A percentile compares a stretch with the other conserved stretches of the same genome.
Evolutionary conservation across 2,113 vertebrate species (phyloP).

Genomic region (Mus spicilegus): DNA sequence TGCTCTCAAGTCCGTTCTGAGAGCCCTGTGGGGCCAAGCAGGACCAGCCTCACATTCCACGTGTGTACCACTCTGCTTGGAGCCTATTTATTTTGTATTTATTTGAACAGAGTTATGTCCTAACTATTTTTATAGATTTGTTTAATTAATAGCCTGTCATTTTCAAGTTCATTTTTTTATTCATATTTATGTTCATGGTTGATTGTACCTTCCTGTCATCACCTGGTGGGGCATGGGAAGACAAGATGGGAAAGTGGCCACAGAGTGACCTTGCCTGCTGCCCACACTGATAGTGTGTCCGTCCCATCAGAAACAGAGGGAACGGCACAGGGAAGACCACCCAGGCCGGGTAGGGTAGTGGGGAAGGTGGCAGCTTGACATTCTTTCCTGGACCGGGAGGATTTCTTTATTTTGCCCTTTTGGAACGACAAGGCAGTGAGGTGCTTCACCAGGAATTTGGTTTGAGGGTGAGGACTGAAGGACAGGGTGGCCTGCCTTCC

Average conservation of each 20-base stretch:
- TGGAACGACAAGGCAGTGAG: conserved; percentile 50
- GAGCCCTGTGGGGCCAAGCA: conserved; percentile 64
- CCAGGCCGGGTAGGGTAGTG: background rate
- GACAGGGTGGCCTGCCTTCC: background rate
- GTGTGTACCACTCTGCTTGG: conserved; percentile 82
- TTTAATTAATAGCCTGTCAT: conserved; percentile 87
- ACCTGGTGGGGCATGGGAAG: background rate
- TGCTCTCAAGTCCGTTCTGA: conserved; percentile 65
- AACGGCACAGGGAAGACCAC: background rate
- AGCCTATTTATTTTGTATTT: conserved; percentile 92
- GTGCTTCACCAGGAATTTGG: conserved; percentile 45
- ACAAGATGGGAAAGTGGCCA: background rate
- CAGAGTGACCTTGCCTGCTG: background rate
- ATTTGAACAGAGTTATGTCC: conserved; percentile 89
- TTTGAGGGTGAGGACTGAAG: background rate
- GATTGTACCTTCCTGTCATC: conserved; percentile 69
- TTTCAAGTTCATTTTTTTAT: conserved; percentile 85
- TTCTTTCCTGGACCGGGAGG: conserved; percentile 58
- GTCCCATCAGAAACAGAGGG: conserved; percentile 74
- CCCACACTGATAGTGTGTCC: background rate
- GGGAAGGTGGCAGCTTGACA: conserved; percentile 16
- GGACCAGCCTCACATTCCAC: conserved; percentile 87
- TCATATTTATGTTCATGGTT: conserved; percentile 84
- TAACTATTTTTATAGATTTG: conserved; percentile 91
- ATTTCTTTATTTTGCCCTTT: conserved; percentile 45